Evolutionary conservation across 2,888 invertebrate genomes (phyloP).

Genomic region (Ectropis crepuscularia): DNA sequence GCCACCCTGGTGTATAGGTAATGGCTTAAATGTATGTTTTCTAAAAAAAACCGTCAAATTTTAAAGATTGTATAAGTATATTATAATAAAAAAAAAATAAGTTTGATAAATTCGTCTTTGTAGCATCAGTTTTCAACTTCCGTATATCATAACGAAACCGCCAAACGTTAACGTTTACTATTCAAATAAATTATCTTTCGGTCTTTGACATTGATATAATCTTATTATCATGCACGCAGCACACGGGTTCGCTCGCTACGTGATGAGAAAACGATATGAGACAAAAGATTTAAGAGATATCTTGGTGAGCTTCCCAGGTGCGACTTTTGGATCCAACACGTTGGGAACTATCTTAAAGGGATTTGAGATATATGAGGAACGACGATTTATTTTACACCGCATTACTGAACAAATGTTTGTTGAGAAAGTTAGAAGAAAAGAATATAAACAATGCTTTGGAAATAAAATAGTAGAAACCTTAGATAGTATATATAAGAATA

Average conservation of each 20-base stretch:
- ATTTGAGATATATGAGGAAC: constrained; percentile 14
- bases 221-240: constrained; percentile 48
- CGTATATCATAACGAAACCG: constrained; percentile 35
- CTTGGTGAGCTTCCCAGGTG: constrained; percentile 38
- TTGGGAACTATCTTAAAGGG: constrained; percentile 19
- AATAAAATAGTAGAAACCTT: too few relatives aligned
- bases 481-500: too few relatives aligned
- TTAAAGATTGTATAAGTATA: too few relatives aligned
- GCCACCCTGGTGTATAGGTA: too few relatives aligned
- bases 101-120: too few relatives aligned
- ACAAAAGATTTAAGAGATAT: constrained; percentile 46
- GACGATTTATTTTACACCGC: constrained; percentile 10
- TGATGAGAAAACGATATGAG: constrained; percentile 47
- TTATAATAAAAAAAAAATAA: too few relatives aligned
- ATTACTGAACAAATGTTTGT: not conserved
- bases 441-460: too few relatives aligned
- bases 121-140: constrained; percentile 18
- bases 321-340: constrained; percentile 14
- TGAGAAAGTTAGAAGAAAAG: too few relatives aligned
- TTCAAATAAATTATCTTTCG: constrained; percentile 50
- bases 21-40: too few relatives aligned
- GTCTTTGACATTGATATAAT: constrained; percentile 55
- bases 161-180: constrained; percentile 33
- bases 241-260: constrained; percentile 45
- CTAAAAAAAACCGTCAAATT: too few relatives aligned